Base-by-base conservation (phyloP, 2,113 vertebrate species). In the Lagopus leucura region DNA sequence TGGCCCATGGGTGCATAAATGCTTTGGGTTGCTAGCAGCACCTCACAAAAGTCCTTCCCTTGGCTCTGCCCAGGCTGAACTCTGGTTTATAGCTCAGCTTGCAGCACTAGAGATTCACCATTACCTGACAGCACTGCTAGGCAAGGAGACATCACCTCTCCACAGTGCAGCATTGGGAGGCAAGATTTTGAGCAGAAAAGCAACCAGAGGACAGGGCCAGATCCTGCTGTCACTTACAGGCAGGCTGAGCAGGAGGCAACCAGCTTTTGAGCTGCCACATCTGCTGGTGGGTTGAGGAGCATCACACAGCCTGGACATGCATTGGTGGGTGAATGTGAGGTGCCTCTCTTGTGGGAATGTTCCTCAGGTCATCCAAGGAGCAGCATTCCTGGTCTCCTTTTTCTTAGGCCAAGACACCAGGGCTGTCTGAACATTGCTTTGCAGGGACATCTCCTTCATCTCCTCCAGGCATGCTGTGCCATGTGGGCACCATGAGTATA, bases 291-390 rank as follows among this genome's bases (percentile, higher is more conserved):
- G 57, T 3, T 0, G 2, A 69, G 73, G 54, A 74, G 42, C 0
- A 0, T 38, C 2, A 24, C 36, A 8, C 2, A 1, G 13, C 48
- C 40, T 1, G 1, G 63, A 13, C 17, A n/a, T 0, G 0, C 21
- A 20, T 34, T 67, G 54, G 58, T 34, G 84, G 43, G 69, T 55
- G 38, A 63, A 57, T 0, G 6, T 17, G 15, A 43, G 22, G 34
- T 52, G 54, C 32, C 6, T 63, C 6, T 43, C 30, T 65, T 10
- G 7, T 2, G 21, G 63, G 57, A 2, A 1, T 14, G n/a, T 13
- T 85, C 58, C 75, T 90, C 8, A 3, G 32, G 13, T 74, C 43
- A 86, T 86, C 57, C 57, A 0, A 0, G 60, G 32, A 36, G 36
- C 71, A 84, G 58, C 75, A 63, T 9, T 77, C 34, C 55, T 22